Evolutionary conservation across 1,140 invertebrate genomes (phyloP).

Genomic region (Agraylea sexmaculata): DNA sequence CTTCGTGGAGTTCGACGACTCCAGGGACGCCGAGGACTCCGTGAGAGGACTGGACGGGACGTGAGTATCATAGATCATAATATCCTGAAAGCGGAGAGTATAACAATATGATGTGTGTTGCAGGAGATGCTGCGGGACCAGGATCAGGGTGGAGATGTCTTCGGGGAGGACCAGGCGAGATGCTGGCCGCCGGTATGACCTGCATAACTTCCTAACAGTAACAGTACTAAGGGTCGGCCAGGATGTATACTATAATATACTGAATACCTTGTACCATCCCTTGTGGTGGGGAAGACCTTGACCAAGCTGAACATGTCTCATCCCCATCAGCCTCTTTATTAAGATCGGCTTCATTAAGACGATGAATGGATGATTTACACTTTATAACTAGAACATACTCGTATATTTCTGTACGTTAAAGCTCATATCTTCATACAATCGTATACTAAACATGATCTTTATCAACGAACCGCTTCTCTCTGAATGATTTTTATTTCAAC

Average conservation of each 20-base stretch:
- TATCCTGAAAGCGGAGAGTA: background rate
- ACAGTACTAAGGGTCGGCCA: too few species aligned
- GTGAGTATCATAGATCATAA: conserved; percentile 43
- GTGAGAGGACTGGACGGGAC: conserved; percentile 91
- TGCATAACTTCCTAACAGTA: too few species aligned
- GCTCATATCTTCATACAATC: too few species aligned
- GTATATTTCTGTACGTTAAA: too few species aligned
- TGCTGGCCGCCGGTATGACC: conserved; percentile 31
- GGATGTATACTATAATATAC: too few species aligned
- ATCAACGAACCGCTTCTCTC: too few species aligned
- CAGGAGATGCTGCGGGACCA: conserved; percentile 69
- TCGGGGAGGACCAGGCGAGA: conserved; percentile 68
- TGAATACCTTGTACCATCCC: background rate
- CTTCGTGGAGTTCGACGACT: conserved; percentile 97
- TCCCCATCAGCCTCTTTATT: background rate
- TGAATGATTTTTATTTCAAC: too few species aligned
- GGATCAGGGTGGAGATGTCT: conserved; percentile 80
- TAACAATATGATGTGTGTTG: conserved; percentile 18
- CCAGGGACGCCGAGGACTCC: conserved; percentile 93
- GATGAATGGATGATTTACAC: too few species aligned
- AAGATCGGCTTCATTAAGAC: background rate
- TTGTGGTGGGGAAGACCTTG: background rate
- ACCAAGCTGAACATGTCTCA: background rate
- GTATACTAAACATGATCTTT: too few species aligned
- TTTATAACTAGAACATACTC: too few species aligned